Percentiles rank a stretch among this genome's conserved stretches.
Evolutionary conservation across 2,797 vertebrate species (phyloP).

Genomic region (Champsocephalus esox): DNA sequence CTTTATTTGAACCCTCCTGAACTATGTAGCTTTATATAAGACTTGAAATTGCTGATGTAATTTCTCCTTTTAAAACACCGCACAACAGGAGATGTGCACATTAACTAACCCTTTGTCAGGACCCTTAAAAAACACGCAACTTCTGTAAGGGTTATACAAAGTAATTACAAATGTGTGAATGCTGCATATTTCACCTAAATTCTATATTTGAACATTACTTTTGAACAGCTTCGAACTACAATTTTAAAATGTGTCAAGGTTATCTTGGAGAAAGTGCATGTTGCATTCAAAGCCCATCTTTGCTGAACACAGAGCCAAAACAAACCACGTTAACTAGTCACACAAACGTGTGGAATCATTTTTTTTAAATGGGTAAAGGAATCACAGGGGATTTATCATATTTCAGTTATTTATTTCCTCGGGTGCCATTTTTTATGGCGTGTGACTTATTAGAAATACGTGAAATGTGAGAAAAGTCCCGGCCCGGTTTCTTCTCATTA

Average conservation of each 20-base stretch:
- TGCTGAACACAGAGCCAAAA: constrained; percentile 33
- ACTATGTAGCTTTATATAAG: constrained; percentile 13
- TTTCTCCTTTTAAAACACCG: neutral
- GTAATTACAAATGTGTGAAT: constrained; percentile 3
- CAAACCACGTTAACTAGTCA: constrained; percentile 18
- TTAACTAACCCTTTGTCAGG: neutral
- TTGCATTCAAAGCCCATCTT: constrained; percentile 26
- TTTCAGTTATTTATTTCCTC: constrained; percentile 30
- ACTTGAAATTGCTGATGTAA: constrained; percentile 25
- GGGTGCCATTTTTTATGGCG: constrained; percentile 13
- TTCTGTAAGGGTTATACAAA: constrained; percentile 6
- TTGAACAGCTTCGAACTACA: neutral
- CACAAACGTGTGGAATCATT: neutral
- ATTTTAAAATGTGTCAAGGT: neutral
- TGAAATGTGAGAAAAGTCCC: constrained; percentile 28
- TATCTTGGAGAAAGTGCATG: constrained; percentile 14
- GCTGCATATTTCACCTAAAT: neutral
- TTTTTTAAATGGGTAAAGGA: constrained; percentile 11
- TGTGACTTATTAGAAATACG: constrained; percentile 18
- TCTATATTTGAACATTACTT: neutral
- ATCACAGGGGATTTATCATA: neutral
- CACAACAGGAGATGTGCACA: constrained; percentile 4
- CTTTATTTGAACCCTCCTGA: constrained; percentile 39
- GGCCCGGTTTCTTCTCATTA: constrained; percentile 22
- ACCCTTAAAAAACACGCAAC: neutral